These are phyloP conservation scores for Cyphomyrus discorhynchus DNA, from an alignment of 2,113 vertebrate species.

Conservation along the genomic window DNA sequence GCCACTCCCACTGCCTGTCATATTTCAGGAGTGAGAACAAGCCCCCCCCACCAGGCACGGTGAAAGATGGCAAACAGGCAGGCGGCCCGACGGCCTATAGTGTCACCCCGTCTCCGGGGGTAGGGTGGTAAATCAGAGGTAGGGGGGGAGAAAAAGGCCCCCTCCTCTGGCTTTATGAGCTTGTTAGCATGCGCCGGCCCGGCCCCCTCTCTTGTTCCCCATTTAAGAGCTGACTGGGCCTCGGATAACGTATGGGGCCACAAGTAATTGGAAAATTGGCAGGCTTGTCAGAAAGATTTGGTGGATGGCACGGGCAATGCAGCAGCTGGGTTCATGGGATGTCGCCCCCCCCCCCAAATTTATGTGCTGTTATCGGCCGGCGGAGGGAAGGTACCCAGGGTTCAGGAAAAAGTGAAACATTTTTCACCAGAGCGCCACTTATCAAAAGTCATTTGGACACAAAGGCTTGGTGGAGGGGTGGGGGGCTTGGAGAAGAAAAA, in stretches of 20 bases:
- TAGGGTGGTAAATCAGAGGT: conserved; percentile 54
- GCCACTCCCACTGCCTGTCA: conserved; percentile 10
- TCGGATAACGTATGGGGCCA: conserved; percentile 81
- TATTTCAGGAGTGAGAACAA: conserved; percentile 26
- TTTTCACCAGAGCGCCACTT: conserved; percentile 60
- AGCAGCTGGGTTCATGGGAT: conserved; percentile 65
- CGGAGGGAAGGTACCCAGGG: conserved; percentile 66
- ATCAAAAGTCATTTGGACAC: conserved; percentile 61
- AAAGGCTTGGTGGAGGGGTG: conserved; percentile 47
- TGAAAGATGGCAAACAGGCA: not conserved
- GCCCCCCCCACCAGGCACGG: not conserved
- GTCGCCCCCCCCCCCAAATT: conserved; percentile 66
- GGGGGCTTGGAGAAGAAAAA: not conserved
- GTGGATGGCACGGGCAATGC: conserved; percentile 71
- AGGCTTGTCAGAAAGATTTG: conserved; percentile 84
- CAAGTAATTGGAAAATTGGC: conserved; percentile 96
- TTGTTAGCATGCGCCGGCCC: conserved; percentile 68
- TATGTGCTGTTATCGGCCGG: conserved; percentile 68
- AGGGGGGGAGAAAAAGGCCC: conserved; percentile 18
- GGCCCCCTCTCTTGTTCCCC: conserved; percentile 66
- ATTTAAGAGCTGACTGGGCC: conserved; percentile 80
- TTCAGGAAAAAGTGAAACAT: conserved; percentile 58
- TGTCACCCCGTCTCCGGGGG: conserved; percentile 38
- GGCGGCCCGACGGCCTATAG: conserved; percentile 39
- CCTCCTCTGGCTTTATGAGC: conserved; percentile 62